phyloP scores from a whole-genome alignment of 2,797 vertebrate genomes.

The Leptatherina wallacei region DNA sequence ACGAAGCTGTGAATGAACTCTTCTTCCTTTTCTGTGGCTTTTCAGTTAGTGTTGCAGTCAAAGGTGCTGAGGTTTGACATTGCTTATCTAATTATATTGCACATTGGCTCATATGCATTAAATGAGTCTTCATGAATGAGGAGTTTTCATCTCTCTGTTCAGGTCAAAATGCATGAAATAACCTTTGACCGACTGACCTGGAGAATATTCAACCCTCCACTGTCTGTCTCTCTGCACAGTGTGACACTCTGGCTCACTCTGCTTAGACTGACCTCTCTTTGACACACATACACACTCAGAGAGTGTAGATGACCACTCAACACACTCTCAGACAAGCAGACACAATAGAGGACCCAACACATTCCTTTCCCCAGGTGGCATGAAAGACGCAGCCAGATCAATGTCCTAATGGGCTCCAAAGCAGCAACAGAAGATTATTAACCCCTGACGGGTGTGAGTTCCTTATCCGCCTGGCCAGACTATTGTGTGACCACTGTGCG shows the following conservation, averaged over 20 bases:
- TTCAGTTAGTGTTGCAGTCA: conserved; percentile 42
- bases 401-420: conserved; percentile 65
- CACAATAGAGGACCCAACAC: conserved; percentile 59
- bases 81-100: neutral
- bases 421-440: conserved; percentile 66
- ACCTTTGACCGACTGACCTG: conserved; percentile 60
- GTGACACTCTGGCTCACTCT: conserved; percentile 45
- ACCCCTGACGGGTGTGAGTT: conserved; percentile 60
- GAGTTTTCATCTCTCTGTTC: conserved; percentile 2
- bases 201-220: conserved; percentile 42
- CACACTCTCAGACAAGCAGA: conserved; percentile 62
- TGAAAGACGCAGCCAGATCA: conserved; percentile 68
- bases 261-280: conserved; percentile 60
- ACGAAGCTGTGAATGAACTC: conserved; percentile 47
- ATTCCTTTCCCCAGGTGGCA: conserved; percentile 78
- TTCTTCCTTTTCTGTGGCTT: conserved; percentile 59
- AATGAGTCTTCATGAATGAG: conserved; percentile 9
- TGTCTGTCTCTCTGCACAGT: conserved; percentile 52
- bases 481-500: conserved; percentile 56
- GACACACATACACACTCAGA: conserved; percentile 49
- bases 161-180: conserved; percentile 21
- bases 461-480: conserved; percentile 50
- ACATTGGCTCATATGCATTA: neutral
- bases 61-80: conserved; percentile 50
- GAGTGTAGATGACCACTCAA: conserved; percentile 51